Evolutionary conservation across 2,888 invertebrate genomes (phyloP).

Genomic region (Melanostoma scalare): DNA sequence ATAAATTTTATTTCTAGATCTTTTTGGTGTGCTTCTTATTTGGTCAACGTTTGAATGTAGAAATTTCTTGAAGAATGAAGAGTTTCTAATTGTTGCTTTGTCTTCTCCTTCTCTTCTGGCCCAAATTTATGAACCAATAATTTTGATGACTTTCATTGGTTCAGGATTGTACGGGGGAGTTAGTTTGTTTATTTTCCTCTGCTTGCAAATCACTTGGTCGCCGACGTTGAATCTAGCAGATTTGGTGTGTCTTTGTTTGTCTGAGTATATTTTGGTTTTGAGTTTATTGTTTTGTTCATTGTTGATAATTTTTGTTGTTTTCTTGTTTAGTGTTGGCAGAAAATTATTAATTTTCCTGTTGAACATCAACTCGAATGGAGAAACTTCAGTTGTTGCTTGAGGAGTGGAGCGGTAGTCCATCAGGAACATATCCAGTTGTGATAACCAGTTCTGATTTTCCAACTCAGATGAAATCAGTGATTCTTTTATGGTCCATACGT

Average conservation of each 20-base stretch:
- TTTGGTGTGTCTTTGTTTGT: neutral
- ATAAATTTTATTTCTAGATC: no score
- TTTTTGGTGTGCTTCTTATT: no score
- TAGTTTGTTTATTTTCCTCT: no score
- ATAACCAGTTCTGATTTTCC: neutral
- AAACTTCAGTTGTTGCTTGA: conserved; percentile 6
- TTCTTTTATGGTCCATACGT: neutral
- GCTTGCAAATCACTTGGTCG: no score
- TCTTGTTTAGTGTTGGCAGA: neutral
- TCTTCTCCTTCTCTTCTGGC: no score
- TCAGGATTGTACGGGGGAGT: no score
- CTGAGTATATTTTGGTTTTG: neutral
- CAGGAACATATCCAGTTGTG: conserved; percentile 2
- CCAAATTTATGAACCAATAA: no score
- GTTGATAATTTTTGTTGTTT: neutral
- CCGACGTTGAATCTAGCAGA: neutral
- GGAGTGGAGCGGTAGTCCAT: conserved; percentile 18
- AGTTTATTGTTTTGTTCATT: conserved; percentile 4
- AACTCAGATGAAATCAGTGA: conserved; percentile 1
- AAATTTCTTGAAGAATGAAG: no score
- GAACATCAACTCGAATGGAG: conserved; percentile 6
- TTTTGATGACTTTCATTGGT: no score
- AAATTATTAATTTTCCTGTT: conserved; percentile 10
- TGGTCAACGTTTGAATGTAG: no score
- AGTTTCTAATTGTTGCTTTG: no score